These are phyloP conservation scores for Philopedon plagiatum DNA, from an alignment of 2,888 invertebrate species.

Conservation along the genomic window DNA sequence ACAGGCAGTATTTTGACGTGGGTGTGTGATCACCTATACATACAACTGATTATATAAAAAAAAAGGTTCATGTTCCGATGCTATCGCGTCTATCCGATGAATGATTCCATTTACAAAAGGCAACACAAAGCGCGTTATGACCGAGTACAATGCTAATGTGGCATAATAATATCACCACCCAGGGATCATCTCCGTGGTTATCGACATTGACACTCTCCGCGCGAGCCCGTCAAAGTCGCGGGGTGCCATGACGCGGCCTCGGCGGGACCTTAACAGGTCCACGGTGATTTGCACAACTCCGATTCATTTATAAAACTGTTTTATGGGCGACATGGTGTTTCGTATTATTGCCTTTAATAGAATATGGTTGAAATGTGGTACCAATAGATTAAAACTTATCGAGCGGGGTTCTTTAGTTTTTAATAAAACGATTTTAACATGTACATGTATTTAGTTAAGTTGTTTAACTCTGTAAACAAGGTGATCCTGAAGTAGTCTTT, in stretches of 20 bases:
- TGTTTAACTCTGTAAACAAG: no score
- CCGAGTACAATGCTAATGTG: slow-evolving; percentile 59
- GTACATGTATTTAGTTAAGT: no score
- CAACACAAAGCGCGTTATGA: slow-evolving; percentile 51
- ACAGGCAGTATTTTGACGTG: slow-evolving; percentile 38
- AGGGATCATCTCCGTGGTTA: slow-evolving; percentile 59
- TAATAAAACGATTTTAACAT: not conserved
- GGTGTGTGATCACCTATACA: slow-evolving; percentile 37
- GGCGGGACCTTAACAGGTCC: slow-evolving; percentile 57
- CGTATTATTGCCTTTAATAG: slow-evolving; percentile 31
- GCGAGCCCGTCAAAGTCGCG: slow-evolving; percentile 37
- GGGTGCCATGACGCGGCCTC: slow-evolving; percentile 49
- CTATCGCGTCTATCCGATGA: slow-evolving; percentile 46
- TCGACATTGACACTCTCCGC: slow-evolving; percentile 60
- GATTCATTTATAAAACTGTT: slow-evolving; percentile 28
- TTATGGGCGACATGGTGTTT: slow-evolving; percentile 40
- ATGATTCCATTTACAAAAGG: slow-evolving; percentile 52
- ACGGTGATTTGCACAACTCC: slow-evolving; percentile 56
- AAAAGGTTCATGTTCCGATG: slow-evolving; percentile 40
- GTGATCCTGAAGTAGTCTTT: no score
- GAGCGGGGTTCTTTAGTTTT: not conserved
- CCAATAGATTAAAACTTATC: not conserved
- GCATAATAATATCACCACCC: slow-evolving; percentile 64
- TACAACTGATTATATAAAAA: slow-evolving; percentile 44
- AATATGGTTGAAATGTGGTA: slow-evolving; percentile 8